These are phyloP conservation scores for Cyphomyrus discorhynchus DNA, from an alignment of 2,113 vertebrate species.

Conservation along the genomic window DNA sequence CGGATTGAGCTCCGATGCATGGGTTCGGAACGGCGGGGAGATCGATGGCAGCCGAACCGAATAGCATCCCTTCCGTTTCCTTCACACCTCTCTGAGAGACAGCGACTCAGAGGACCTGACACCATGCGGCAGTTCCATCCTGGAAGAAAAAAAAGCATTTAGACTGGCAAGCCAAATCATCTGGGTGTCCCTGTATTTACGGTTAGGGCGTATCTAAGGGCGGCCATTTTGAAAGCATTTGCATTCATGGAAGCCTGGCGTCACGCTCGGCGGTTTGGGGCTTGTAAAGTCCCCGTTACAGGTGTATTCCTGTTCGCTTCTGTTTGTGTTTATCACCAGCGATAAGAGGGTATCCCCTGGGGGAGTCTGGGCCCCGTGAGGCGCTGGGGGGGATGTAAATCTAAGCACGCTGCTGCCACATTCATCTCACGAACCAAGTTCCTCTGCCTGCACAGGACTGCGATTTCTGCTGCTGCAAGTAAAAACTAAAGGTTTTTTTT, in stretches of 20 bases:
- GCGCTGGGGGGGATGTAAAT: background rate
- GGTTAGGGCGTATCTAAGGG: background rate
- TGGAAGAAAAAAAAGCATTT: background rate
- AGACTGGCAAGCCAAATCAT: background rate
- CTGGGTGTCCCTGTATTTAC: background rate
- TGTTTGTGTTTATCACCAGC: background rate
- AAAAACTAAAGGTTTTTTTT: background rate
- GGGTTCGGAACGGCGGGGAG: background rate
- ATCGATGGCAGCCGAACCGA: background rate
- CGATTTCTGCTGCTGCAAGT: background rate
- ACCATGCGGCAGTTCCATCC: background rate
- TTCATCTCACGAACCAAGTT: background rate
- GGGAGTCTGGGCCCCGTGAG: background rate
- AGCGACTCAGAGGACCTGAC: background rate
- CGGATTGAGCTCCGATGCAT: background rate
- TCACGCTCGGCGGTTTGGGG: background rate
- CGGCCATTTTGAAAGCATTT: background rate
- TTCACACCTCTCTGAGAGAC: background rate
- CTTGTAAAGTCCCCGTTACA: background rate
- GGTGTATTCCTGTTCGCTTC: background rate
- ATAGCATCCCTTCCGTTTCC: background rate
- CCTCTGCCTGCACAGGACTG: background rate
- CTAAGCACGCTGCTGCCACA: background rate
- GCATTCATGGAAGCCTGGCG: background rate
- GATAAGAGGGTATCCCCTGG: background rate